These are phyloP conservation scores for Lanius ludovicianus DNA, from an alignment of 2,113 vertebrate species.

Conservation along the genomic window DNA sequence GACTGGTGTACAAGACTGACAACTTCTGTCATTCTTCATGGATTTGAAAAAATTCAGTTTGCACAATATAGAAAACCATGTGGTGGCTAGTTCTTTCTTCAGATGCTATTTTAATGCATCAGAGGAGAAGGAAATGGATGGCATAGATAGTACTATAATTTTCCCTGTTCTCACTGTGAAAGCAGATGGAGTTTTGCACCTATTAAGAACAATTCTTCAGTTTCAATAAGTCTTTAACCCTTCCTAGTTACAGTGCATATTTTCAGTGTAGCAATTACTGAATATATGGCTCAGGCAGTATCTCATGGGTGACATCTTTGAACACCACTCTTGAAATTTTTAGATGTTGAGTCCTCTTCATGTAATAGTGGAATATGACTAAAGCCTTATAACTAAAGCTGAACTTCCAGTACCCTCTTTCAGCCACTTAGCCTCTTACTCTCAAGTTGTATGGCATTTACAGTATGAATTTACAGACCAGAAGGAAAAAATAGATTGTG, in stretches of 20 bases:
- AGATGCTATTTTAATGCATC: conserved; percentile 5
- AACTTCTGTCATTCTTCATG: conserved; percentile 22
- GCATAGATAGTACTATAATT: neutral
- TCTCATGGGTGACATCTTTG: neutral
- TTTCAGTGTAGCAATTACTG: neutral
- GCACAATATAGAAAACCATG: conserved; percentile 1
- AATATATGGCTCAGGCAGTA: neutral
- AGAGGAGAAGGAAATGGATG: conserved; percentile 15
- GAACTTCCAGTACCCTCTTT: neutral
- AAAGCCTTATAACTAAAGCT: neutral
- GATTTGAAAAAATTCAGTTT: conserved; percentile 50
- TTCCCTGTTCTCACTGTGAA: neutral
- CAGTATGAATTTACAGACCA: neutral
- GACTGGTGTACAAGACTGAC: neutral
- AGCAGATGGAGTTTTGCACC: conserved; percentile 21
- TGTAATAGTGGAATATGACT: neutral
- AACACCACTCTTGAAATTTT: neutral
- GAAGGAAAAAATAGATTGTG: neutral
- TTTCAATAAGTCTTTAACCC: neutral
- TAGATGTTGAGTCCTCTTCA: neutral
- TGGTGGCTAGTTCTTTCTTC: conserved; percentile 26
- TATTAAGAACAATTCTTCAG: neutral
- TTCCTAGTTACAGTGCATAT: neutral
- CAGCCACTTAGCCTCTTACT: neutral
- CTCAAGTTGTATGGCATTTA: neutral